phyloP scores from a whole-genome alignment of 2,113 vertebrate genomes.

The Mirza zaza region DNA sequence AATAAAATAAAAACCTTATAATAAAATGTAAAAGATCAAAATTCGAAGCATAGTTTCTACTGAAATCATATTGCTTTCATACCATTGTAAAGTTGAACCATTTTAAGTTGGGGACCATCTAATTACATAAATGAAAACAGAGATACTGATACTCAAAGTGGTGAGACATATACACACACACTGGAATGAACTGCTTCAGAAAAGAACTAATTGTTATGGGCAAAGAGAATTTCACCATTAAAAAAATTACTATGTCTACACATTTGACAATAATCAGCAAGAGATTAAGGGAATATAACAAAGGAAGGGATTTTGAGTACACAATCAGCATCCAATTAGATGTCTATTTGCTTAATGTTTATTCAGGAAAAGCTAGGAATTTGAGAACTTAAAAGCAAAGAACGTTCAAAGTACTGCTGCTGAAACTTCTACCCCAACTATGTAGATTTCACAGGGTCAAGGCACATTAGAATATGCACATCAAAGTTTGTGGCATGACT shows the following conservation, averaged over 20 bases:
- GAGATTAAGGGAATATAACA: background rate
- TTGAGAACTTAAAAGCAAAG: slow-evolving; percentile 11
- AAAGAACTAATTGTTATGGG: background rate
- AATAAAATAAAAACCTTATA: background rate
- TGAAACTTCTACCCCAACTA: background rate
- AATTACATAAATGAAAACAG: slow-evolving; percentile 22
- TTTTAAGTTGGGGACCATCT: background rate
- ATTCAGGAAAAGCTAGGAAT: slow-evolving; percentile 1
- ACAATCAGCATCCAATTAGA: background rate
- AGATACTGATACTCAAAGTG: background rate
- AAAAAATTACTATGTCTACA: background rate
- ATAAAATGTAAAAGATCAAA: background rate
- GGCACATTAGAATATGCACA: background rate
- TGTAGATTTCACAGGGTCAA: background rate
- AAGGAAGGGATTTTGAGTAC: background rate
- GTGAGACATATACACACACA: background rate
- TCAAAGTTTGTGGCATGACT: background rate
- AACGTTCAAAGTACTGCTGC: background rate
- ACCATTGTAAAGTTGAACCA: background rate
- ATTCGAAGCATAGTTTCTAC: background rate
- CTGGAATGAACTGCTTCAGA: slow-evolving; percentile 5
- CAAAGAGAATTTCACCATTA: background rate
- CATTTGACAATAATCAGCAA: background rate
- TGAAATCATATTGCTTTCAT: background rate
- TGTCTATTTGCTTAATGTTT: background rate